phyloP scores from a whole-genome alignment of 2,113 vertebrate species.

The Ciconia stormi region DNA sequence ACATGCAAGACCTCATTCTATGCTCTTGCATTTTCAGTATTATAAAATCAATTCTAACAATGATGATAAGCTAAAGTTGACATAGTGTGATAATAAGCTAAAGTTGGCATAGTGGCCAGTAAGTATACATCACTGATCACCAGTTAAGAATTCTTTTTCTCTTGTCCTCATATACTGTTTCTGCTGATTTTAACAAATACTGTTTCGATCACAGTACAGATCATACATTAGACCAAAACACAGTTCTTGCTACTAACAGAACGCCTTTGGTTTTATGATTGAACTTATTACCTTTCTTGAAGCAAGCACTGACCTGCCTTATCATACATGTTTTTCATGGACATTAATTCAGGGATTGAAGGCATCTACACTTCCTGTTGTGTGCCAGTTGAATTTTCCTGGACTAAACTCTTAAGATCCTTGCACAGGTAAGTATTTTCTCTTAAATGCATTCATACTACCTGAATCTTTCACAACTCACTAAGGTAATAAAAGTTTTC shows the following conservation, averaged over 20 bases:
- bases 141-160: background rate
- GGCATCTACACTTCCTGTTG: background rate
- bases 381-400: background rate
- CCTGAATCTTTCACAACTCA: background rate
- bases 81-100: background rate
- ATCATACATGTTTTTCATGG: background rate
- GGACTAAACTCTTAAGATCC: background rate
- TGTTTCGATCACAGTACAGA: background rate
- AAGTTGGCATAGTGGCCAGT: background rate
- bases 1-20: background rate
- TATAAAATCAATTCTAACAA: background rate
- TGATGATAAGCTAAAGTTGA: background rate
- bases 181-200: background rate
- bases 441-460: background rate
- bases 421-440: background rate
- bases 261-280: background rate
- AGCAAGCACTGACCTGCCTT: background rate
- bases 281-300: background rate
- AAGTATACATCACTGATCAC: background rate
- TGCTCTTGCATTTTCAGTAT: background rate
- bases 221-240: background rate
- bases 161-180: background rate
- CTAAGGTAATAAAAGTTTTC: background rate
- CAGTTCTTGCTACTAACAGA: background rate
- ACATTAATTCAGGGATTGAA: background rate